A percentile compares a stretch with the other conserved stretches of the same genome.
phyloP scores from a whole-genome alignment of 2,113 vertebrate species.

The Daphoenositta chrysoptera region DNA sequence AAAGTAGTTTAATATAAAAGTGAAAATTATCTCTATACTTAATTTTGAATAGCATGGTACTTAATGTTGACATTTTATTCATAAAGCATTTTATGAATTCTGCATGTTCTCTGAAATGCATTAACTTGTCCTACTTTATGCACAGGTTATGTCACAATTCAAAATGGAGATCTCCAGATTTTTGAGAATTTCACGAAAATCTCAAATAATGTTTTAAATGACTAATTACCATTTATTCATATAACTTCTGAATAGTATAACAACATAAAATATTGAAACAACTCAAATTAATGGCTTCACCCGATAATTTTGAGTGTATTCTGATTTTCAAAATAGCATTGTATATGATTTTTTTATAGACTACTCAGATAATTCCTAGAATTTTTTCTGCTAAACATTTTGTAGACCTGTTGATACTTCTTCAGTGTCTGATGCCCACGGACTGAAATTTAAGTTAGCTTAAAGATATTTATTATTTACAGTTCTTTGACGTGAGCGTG shows the following conservation, averaged over 20 bases:
- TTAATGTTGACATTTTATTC: neutral
- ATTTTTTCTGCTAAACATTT: neutral
- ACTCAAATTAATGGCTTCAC: neutral
- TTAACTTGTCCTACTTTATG: neutral
- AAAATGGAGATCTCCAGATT: neutral
- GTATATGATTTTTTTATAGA: neutral
- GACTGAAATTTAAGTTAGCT: neutral
- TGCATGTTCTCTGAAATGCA: neutral
- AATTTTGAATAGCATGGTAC: neutral
- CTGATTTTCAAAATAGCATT: neutral
- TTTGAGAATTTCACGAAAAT: neutral
- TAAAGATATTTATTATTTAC: neutral
- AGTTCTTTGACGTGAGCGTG: neutral
- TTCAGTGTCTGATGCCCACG: neutral
- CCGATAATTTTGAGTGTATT: neutral
- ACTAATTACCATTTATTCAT: neutral
- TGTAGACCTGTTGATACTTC: neutral
- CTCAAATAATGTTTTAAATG: neutral
- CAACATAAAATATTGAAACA: neutral
- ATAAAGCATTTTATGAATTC: neutral
- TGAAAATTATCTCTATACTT: neutral
- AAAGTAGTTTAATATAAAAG: neutral
- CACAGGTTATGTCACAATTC: neutral
- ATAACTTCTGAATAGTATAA: neutral
- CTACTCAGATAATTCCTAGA: neutral